phyloP scores from a whole-genome alignment of 2,797 vertebrate genomes.

The Aphelocoma californica region DNA sequence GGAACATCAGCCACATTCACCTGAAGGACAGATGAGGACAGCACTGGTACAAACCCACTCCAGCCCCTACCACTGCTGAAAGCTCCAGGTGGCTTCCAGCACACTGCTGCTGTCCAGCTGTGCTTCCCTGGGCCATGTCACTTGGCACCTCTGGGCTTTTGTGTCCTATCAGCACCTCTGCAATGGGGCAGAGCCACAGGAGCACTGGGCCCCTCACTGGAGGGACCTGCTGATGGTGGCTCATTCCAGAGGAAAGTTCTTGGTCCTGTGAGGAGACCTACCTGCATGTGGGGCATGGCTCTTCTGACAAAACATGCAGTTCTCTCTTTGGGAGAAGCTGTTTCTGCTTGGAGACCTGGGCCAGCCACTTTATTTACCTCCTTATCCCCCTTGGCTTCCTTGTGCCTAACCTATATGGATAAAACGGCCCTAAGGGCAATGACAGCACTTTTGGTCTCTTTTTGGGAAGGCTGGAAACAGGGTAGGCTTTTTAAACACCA shows the following conservation, averaged over 20 bases:
- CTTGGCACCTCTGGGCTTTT: neutral
- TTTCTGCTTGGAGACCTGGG: neutral
- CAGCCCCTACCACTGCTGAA: neutral
- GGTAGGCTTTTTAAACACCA: neutral
- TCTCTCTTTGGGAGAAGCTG: neutral
- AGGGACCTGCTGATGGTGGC: neutral
- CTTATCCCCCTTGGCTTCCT: neutral
- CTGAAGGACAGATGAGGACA: neutral
- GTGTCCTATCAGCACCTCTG: neutral
- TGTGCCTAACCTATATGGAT: neutral
- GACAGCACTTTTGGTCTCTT: neutral
- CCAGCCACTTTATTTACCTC: neutral
- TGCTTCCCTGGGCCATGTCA: neutral
- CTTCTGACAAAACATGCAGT: neutral
- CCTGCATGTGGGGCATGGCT: neutral
- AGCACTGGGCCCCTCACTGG: accelerated
- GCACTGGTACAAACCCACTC: neutral
- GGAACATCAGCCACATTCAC: neutral
- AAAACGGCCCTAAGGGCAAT: neutral
- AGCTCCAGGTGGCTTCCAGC: neutral
- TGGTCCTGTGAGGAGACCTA: neutral
- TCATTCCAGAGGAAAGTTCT: neutral
- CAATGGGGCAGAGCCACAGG: neutral
- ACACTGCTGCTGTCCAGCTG: neutral
- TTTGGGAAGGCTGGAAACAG: neutral